Percentiles rank a stretch among this genome's conserved stretches.
Evolutionary conservation across 2,888 invertebrate species (phyloP).

Genomic region (Criorhina ranunculi): DNA sequence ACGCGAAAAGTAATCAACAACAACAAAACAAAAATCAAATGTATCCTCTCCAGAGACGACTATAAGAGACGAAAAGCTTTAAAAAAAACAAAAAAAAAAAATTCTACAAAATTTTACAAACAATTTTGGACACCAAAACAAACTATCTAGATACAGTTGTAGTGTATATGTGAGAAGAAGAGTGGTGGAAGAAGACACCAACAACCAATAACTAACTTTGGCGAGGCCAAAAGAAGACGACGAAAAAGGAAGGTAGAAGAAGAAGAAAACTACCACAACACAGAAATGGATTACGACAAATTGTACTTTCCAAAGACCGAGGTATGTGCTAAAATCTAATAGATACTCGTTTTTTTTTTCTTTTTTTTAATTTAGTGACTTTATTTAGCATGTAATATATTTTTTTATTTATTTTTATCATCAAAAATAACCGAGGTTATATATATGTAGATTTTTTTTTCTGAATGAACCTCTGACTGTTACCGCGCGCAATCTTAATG

Average conservation of each 20-base stretch:
- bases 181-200: constrained; percentile 70
- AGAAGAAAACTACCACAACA: constrained; percentile 54
- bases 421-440: no score
- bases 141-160: constrained; percentile 66
- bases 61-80: constrained; percentile 5
- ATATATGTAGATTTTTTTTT: not conserved
- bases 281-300: constrained; percentile 75
- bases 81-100: constrained; percentile 6
- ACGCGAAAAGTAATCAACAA: constrained; percentile 58
- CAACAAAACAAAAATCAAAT: constrained; percentile 43
- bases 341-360: constrained; percentile 11
- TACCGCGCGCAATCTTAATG: constrained; percentile 16
- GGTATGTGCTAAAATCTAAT: constrained; percentile 54
- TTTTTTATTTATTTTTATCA: constrained; percentile 24
- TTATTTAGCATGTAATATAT: constrained; percentile 5
- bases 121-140: constrained; percentile 63
- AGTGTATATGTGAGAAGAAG: constrained; percentile 68
- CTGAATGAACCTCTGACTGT: constrained; percentile 30
- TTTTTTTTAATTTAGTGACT: not conserved
- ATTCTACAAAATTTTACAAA: constrained; percentile 49
- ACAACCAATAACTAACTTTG: constrained; percentile 18
- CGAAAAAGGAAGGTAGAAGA: constrained; percentile 21
- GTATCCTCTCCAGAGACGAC: constrained; percentile 57
- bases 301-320: constrained; percentile 75
- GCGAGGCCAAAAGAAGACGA: constrained; percentile 28